A percentile compares a stretch with the other conserved stretches of the same genome.
Evolutionary conservation across 2,888 invertebrate species (phyloP).

Genomic region (Andrena bicolor): DNA sequence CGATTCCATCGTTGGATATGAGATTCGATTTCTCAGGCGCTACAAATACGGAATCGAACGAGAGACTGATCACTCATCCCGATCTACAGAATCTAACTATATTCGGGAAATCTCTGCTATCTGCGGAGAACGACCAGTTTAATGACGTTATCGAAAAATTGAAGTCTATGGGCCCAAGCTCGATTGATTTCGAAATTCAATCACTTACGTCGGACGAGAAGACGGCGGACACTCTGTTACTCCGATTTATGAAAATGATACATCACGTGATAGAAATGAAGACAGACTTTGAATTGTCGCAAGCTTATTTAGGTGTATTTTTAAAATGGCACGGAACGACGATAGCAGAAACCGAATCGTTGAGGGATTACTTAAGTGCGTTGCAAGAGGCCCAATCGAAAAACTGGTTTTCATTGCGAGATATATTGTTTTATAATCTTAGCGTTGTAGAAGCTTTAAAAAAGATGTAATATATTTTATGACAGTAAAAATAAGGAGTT

Average conservation of each 20-base stretch:
- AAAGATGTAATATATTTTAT: constrained; percentile 69
- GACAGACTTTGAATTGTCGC: constrained; percentile 94
- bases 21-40: constrained; percentile 91
- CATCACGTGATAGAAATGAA: constrained; percentile 90
- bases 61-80: constrained; percentile 87
- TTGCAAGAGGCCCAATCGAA: constrained; percentile 87
- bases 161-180: constrained; percentile 92
- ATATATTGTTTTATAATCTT: constrained; percentile 90
- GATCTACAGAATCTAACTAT: constrained; percentile 89
- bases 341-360: constrained; percentile 86
- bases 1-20: constrained; percentile 92
- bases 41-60: constrained; percentile 80
- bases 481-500: constrained; percentile 19
- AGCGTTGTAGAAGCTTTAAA: constrained; percentile 92
- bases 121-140: constrained; percentile 86
- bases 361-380: constrained; percentile 86
- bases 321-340: constrained; percentile 91
- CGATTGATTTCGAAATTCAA: constrained; percentile 95
- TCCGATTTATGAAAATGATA: constrained; percentile 92
- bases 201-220: constrained; percentile 91
- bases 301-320: constrained; percentile 95
- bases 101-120: constrained; percentile 89
- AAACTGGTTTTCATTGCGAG: constrained; percentile 90
- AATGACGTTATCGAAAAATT: constrained; percentile 87
- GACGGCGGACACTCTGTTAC: constrained; percentile 90